Evolutionary conservation across 1,140 invertebrate species (phyloP).

Genomic region (Heterodera schachtii): DNA sequence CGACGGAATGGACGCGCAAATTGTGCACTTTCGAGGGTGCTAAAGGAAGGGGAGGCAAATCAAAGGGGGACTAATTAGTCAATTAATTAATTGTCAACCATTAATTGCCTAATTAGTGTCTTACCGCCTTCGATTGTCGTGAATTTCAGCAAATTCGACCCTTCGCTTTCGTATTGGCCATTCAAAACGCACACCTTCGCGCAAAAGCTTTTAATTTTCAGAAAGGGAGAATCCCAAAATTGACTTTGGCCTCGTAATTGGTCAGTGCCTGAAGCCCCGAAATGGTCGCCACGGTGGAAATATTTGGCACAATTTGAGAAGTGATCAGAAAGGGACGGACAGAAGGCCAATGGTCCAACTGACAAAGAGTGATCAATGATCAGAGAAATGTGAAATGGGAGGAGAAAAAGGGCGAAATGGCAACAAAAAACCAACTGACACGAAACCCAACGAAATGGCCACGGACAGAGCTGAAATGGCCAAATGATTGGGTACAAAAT

Average conservation of each 20-base stretch:
- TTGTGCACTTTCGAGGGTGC: constrained; percentile 60
- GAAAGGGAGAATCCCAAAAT: not conserved
- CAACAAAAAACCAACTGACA: constrained; percentile 14
- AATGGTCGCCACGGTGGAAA: constrained; percentile 23
- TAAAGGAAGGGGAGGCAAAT: constrained; percentile 36
- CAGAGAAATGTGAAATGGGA: not conserved
- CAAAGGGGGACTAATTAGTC: no score
- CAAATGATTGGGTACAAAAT: not conserved
- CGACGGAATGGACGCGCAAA: constrained; percentile 59
- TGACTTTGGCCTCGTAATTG: constrained; percentile 43
- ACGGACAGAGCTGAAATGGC: constrained; percentile 31
- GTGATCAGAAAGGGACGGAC: constrained; percentile 41
- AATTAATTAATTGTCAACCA: no score
- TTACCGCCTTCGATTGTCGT: constrained; percentile 63
- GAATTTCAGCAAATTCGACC: constrained; percentile 50
- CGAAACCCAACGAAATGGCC: constrained; percentile 62
- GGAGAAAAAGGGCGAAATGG: not conserved
- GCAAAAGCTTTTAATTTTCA: not conserved
- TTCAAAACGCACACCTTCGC: constrained; percentile 55
- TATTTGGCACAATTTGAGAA: constrained; percentile 15
- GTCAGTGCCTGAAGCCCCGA: constrained; percentile 41
- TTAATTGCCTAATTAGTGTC: not conserved
- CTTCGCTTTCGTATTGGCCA: constrained; percentile 47
- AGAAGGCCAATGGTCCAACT: constrained; percentile 56
- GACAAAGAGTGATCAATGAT: not conserved